Percentiles rank a stretch among this genome's conserved stretches.
Evolutionary conservation across 2,797 vertebrate species (phyloP).

Genomic region (Falco concolor): DNA sequence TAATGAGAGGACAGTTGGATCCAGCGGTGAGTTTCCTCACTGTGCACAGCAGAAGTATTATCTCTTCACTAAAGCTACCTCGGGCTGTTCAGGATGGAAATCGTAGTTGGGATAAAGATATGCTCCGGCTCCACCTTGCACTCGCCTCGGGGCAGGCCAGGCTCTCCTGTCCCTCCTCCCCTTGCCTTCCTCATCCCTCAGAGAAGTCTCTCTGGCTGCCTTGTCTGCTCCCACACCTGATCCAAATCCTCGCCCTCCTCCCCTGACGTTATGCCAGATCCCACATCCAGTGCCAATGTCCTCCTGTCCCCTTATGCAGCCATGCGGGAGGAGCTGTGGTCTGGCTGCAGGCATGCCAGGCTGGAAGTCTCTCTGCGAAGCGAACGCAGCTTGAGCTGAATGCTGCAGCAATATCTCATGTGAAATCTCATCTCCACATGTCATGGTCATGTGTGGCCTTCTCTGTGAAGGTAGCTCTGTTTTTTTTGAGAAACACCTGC

Average conservation of each 20-base stretch:
- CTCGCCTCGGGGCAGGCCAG: not conserved
- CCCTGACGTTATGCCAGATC: not conserved
- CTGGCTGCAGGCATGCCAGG: not conserved
- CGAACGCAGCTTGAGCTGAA: not conserved
- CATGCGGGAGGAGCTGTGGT: not conserved
- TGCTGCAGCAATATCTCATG: not conserved
- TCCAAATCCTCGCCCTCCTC: not conserved
- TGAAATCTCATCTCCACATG: not conserved
- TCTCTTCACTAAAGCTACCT: not conserved
- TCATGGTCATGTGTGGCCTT: fast-evolving
- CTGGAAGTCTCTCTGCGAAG: not conserved
- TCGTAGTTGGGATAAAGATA: not conserved
- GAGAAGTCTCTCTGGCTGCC: not conserved
- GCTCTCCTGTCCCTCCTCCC: not conserved
- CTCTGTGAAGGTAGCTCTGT: not conserved
- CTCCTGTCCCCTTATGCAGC: not conserved
- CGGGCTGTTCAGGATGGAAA: not conserved
- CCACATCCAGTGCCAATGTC: not conserved
- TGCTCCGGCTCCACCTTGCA: not conserved
- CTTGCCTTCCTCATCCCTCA: not conserved
- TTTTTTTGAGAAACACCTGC: not conserved
- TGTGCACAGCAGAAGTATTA: not conserved
- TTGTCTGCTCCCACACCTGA: not conserved
- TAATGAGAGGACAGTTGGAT: not conserved
- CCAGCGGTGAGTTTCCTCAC: not conserved